These are phyloP conservation scores for Periphyllus acericola DNA, from an alignment of 2,888 invertebrate species.

Conservation along the genomic window DNA sequence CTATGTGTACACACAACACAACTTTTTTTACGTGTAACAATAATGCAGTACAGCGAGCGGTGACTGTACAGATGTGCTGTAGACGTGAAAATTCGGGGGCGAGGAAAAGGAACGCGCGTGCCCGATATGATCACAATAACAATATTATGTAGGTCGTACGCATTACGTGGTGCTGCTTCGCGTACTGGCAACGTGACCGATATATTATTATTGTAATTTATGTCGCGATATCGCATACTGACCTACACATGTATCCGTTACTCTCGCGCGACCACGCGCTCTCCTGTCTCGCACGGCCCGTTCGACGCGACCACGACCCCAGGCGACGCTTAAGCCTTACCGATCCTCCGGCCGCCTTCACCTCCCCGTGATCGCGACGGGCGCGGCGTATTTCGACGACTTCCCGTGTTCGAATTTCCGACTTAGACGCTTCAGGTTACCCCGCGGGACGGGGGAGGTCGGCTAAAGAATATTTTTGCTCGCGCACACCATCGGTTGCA, in stretches of 20 bases:
- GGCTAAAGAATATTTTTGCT: too few species aligned
- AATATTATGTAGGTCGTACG: conserved; percentile 41
- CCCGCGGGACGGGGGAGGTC: too few species aligned
- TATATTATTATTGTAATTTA: neutral
- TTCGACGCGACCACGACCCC: neutral
- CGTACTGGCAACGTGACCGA: conserved; percentile 29
- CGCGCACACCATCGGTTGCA: too few species aligned
- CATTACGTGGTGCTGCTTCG: conserved; percentile 9
- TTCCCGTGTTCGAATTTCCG: too few species aligned
- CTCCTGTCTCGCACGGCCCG: neutral
- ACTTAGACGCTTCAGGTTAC: too few species aligned
- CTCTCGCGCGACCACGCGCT: neutral
- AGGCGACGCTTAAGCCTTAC: neutral
- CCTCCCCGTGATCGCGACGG: too few species aligned
- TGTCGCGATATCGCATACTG: conserved; percentile 35
- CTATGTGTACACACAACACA: neutral
- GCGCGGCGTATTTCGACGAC: too few species aligned
- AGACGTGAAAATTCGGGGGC: conserved; percentile 11
- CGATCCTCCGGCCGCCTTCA: too few species aligned
- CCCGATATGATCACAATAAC: conserved; percentile 3
- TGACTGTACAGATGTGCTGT: too few species aligned
- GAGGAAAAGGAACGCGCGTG: neutral
- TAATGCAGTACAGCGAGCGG: neutral
- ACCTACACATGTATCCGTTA: conserved; percentile 48
- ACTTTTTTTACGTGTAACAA: too few species aligned